Percentiles rank a stretch among this genome's conserved stretches.
Conservation (phyloP, 2,888 invertebrate genomes). For the Callosobruchus maculatus region DNA sequence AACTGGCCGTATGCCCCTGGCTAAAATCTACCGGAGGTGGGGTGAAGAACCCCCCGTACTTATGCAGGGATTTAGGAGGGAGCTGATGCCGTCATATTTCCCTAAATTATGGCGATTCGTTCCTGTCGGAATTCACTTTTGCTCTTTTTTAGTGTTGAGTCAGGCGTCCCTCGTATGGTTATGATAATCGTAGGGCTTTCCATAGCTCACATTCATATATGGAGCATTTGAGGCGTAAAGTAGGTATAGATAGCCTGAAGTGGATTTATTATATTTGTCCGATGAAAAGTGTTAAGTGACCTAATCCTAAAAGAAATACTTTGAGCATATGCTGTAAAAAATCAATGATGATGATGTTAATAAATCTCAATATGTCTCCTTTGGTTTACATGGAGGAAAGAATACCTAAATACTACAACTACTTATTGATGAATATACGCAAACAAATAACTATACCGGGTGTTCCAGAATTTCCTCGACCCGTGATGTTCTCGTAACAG, state of each 20-base stretch:
- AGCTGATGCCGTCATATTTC: neutral
- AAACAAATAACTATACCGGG: too few relatives aligned
- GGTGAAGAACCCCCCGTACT: neutral
- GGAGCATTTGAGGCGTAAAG: neutral
- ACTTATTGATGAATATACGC: too few relatives aligned
- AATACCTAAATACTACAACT: too few relatives aligned
- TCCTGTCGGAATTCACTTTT: neutral
- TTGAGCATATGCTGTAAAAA: too few relatives aligned
- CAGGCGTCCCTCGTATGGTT: neutral
- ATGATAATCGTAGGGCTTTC: neutral
- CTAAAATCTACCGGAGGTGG: neutral
- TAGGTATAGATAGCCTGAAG: neutral
- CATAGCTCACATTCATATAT: neutral
- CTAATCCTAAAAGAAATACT: too few relatives aligned
- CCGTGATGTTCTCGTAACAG: too few relatives aligned
- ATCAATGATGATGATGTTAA: too few relatives aligned
- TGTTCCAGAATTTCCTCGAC: too few relatives aligned
- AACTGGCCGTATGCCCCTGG: neutral
- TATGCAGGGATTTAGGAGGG: neutral
- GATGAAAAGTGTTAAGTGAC: neutral
- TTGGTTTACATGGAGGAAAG: too few relatives aligned
- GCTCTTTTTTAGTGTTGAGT: neutral
- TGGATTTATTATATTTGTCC: neutral
- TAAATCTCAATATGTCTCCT: too few relatives aligned
- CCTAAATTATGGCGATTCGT: neutral